Percentiles rank a stretch among this genome's conserved stretches.
These are phyloP conservation scores for Iselma pallidipennis DNA, from an alignment of 2,888 invertebrate species.

Conservation along the genomic window DNA sequence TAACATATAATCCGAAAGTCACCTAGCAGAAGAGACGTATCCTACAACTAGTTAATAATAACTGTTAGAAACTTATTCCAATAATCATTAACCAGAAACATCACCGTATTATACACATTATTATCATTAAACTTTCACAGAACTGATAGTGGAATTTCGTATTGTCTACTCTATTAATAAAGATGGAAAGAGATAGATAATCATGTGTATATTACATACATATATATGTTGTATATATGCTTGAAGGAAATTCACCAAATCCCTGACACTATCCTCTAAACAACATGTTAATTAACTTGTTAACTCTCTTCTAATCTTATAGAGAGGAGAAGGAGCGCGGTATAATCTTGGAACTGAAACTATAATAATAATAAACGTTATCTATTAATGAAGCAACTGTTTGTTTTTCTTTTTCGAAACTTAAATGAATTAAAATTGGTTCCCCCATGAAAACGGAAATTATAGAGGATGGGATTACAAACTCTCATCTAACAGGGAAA, in stretches of 20 bases:
- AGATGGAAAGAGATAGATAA: not conserved
- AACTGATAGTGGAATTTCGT: not conserved
- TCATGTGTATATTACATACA: not conserved
- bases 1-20: not conserved
- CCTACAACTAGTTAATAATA: not conserved
- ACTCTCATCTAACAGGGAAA: no score
- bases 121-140: not conserved
- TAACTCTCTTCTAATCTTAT: constrained; percentile 25
- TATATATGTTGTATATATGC: no score
- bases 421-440: no score
- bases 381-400: no score
- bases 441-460: no score
- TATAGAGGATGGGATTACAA: no score
- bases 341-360: not conserved
- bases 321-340: not conserved
- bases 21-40: not conserved
- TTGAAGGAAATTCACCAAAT: not conserved
- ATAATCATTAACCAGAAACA: not conserved
- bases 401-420: no score
- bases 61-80: not conserved
- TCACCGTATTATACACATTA: not conserved
- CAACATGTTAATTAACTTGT: constrained; percentile 30
- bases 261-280: constrained; percentile 4
- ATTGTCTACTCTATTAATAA: not conserved
- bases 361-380: not conserved